Percentiles rank a stretch among this genome's conserved stretches.
Evolutionary conservation across 2,113 vertebrate species (phyloP).

Genomic region (Centropristis striata): DNA sequence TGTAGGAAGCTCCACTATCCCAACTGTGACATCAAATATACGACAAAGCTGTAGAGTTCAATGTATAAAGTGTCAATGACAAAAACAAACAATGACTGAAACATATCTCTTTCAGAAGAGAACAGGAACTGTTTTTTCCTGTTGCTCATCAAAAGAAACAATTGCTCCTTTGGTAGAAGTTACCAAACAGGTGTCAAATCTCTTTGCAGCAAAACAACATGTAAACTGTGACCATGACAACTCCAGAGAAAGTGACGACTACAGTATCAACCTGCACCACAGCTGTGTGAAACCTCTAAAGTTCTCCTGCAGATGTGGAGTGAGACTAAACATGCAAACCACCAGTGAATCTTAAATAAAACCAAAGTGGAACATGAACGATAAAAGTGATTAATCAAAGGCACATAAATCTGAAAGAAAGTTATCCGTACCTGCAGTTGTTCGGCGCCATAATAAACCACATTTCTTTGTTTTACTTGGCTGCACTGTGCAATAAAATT

Average conservation of each 20-base stretch:
- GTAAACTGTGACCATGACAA: not conserved
- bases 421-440: not conserved
- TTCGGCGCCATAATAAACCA: not conserved
- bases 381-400: conserved; percentile 22
- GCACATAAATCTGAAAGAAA: conserved; percentile 28
- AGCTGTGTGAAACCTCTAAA: not conserved
- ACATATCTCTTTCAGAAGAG: not conserved
- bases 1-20: not conserved
- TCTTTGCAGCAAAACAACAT: conserved; percentile 24
- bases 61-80: conserved; percentile 14
- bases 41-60: not conserved
- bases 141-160: not conserved
- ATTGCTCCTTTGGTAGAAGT: conserved; percentile 30
- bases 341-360: conserved; percentile 23
- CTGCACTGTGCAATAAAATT: conserved; percentile 1
- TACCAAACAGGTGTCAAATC: conserved; percentile 23
- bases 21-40: not conserved
- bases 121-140: conserved; percentile 12
- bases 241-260: not conserved
- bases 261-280: not conserved
- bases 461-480: conserved; percentile 20
- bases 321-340: conserved; percentile 17
- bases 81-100: not conserved
- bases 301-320: not conserved
- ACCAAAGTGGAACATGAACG: conserved; percentile 15